Evolutionary conservation across 2,797 vertebrate species (phyloP).

Genomic region (Argya squamiceps): DNA sequence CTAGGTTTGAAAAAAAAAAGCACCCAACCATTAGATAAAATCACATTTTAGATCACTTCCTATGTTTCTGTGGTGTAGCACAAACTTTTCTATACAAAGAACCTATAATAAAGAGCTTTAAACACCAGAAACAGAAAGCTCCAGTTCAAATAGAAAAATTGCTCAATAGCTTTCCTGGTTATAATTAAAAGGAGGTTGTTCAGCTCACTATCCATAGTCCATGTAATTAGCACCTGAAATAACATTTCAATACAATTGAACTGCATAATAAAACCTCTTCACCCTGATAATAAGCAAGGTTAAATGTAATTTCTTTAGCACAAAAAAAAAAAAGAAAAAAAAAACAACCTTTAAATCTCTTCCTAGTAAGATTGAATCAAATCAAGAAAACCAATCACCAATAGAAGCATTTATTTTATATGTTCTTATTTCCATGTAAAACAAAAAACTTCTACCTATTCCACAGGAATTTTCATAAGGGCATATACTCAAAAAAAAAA

Average conservation of each 20-base stretch:
- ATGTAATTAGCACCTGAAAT: constrained; percentile 16
- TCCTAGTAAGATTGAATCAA: background rate
- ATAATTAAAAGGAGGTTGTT: constrained; percentile 24
- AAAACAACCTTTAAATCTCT: background rate
- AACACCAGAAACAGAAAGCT: background rate
- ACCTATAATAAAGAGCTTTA: background rate
- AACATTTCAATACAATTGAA: background rate
- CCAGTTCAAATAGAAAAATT: background rate
- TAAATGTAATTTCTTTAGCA: background rate
- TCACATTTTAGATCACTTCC: background rate
- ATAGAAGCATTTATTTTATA: background rate
- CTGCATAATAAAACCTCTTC: background rate
- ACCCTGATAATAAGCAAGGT: background rate
- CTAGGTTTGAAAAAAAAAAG: background rate
- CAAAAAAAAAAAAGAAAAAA: background rate
- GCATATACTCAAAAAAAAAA: background rate
- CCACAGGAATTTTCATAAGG: background rate
- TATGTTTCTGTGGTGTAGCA: background rate
- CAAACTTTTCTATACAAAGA: background rate
- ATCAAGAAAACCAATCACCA: background rate
- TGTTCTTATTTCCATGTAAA: background rate
- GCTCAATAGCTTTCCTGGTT: background rate
- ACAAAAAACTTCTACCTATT: background rate
- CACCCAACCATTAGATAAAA: background rate
- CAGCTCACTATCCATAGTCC: background rate